Evolutionary conservation across 2,113 vertebrate species (phyloP).

Genomic region (Myiopsitta monachus): DNA sequence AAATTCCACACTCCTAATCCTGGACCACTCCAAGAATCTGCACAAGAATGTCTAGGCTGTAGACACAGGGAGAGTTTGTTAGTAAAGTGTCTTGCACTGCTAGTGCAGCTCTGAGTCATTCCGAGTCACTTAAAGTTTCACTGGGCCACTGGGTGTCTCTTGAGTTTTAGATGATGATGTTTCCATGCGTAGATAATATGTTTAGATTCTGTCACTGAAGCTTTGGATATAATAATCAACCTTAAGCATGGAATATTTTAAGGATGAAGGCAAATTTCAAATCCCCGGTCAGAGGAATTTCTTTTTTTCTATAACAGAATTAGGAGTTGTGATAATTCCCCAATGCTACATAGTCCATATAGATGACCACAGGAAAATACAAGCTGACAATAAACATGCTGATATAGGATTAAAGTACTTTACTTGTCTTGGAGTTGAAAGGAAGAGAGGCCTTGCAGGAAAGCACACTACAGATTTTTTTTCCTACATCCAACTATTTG

Average conservation of each 20-base stretch:
- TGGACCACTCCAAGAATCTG: not conserved
- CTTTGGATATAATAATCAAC: not conserved
- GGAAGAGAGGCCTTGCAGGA: not conserved
- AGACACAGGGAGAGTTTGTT: not conserved
- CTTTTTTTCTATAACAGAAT: not conserved
- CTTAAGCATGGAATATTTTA: not conserved
- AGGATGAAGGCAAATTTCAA: not conserved
- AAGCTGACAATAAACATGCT: not conserved
- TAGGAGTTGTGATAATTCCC: not conserved
- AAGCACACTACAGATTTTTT: not conserved
- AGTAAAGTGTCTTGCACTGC: not conserved
- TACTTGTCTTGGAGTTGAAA: not conserved
- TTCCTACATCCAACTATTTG: not conserved
- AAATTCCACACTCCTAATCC: not conserved
- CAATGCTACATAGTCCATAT: not conserved
- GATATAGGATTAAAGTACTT: not conserved
- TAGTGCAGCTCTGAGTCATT: not conserved
- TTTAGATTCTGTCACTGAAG: not conserved
- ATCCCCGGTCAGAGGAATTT: not conserved
- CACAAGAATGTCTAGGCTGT: not conserved
- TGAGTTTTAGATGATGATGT: not conserved
- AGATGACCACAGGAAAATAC: not conserved
- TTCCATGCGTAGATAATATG: not conserved
- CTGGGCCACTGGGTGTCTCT: not conserved
- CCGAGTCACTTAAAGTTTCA: not conserved